Percentiles rank a stretch among this genome's conserved stretches.
Conservation (phyloP, 1,140 invertebrate species). For the Halesus radiatus region DNA sequence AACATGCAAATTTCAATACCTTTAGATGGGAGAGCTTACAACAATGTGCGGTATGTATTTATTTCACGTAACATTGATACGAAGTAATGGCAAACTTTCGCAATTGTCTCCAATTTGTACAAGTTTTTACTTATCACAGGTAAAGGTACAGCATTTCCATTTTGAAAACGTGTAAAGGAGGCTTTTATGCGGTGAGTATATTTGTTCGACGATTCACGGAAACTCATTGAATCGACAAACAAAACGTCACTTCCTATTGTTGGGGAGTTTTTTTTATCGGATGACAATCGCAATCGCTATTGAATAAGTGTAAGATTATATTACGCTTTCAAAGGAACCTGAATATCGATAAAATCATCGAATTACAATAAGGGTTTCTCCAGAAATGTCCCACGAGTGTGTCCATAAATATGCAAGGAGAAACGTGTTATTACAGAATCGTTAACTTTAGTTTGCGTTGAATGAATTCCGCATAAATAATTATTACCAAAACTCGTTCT, state of each 20-base stretch:
- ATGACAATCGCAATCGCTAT: conserved; percentile 16
- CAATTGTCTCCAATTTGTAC: background rate
- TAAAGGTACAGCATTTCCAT: background rate
- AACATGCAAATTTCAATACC: too few species aligned
- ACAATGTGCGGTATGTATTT: too few species aligned
- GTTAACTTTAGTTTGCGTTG: conserved; percentile 7
- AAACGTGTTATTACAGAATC: conserved; percentile 20
- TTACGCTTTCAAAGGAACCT: conserved; percentile 14
- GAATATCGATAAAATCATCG: conserved; percentile 19
- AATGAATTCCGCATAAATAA: background rate
- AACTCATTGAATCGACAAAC: conserved; percentile 25
- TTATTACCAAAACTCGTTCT: too few species aligned
- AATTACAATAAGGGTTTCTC: conserved; percentile 1
- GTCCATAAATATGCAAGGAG: background rate
- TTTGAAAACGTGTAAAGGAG: background rate
- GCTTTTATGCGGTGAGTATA: conserved; percentile 8
- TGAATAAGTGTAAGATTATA: conserved; percentile 28
- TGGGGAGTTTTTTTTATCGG: conserved; percentile 6
- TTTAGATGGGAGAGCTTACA: too few species aligned
- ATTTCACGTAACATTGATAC: too few species aligned
- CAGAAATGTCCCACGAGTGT: background rate
- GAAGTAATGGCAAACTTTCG: too few species aligned
- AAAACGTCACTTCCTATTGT: conserved; percentile 21
- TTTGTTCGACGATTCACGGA: conserved; percentile 14
- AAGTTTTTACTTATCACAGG: background rate